Base-by-base conservation (phyloP, 2,797 vertebrate species). In the Falco novaeseelandiae region DNA sequence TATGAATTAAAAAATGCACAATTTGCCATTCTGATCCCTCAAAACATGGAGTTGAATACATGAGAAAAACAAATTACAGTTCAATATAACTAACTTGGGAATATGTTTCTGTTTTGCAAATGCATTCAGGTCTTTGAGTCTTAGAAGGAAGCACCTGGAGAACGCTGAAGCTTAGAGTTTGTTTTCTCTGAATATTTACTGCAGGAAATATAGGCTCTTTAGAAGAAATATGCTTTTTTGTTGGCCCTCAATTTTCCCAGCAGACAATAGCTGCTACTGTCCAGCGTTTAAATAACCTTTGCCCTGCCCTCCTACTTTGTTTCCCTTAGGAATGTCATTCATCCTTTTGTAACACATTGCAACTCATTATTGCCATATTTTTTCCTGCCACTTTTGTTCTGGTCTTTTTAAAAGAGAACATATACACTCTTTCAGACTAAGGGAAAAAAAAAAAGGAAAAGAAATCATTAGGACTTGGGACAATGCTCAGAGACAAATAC, bases 251-350 rank as follows among this genome's bases (percentile, higher is more conserved):
- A 85, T 96, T 96, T 93, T 93, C 87, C 80, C 95, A 89, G 82
- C 46, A 96, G 93, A 97, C 96, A 98, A 98, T 83, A 95, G 96
- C 81, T 94, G 93, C 97, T 97, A 97, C 97, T 97, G 96, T 97
- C 96, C 97, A 96, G 92, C 74, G 74, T 98, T 98, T 98, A 96
- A 98, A 97, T 62, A 97, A 97, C 97, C 98, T 98, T 85, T 97
- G 94, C 96, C 96, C 96, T 96, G 71, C 73, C 96, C 93, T 97
- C 97, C 97, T 97, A 98, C 98, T 98, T 97, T 73, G 95, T 98
- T 98, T 98, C 96, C 95, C 87, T 91, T 63, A 94, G 96, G 97
- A 98, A 98, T 98, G 97, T 80, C 94, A 98, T 98, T 98, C 96
- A 97, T 96, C 89, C 96, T 94, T 97, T 97, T 97, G 89, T 94